These are phyloP conservation scores for Maniola jurtina DNA, from an alignment of 1,140 invertebrate genomes.

Conservation along the genomic window DNA sequence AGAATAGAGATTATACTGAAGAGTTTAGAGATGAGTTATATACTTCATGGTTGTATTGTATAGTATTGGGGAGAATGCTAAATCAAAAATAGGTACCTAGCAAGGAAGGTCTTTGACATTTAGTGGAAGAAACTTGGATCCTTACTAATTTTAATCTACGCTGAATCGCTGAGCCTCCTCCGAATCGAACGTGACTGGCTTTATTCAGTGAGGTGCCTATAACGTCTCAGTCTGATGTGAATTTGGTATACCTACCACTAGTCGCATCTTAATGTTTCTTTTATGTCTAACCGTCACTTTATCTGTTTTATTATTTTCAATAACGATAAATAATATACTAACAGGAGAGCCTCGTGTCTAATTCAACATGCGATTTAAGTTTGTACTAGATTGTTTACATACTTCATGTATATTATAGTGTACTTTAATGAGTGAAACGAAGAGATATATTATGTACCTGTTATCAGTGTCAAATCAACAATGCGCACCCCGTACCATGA, in stretches of 20 bases:
- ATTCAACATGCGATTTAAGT: conserved; percentile 3
- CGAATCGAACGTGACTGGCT: conserved; percentile 19
- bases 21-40: too few relatives aligned
- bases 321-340: not conserved
- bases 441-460: conserved; percentile 41
- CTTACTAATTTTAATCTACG: conserved; percentile 14
- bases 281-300: too few relatives aligned
- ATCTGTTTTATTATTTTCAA: too few relatives aligned
- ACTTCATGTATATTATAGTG: conserved; percentile 28
- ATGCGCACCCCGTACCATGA: conserved; percentile 43
- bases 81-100: not conserved
- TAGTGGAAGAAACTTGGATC: conserved; percentile 14
- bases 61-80: not conserved
- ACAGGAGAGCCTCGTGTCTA: not conserved
- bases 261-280: not conserved
- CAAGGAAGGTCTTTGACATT: conserved; percentile 19
- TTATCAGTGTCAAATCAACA: conserved; percentile 56
- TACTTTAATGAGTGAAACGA: conserved; percentile 35
- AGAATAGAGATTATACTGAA: too few relatives aligned
- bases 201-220: conserved; percentile 2
- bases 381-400: conserved; percentile 38
- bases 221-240: not conserved
- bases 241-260: not conserved
- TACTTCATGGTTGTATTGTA: too few relatives aligned
- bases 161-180: conserved; percentile 15